Conservation (phyloP, 2,113 vertebrate species). For the Tupaia chinensis region DNA sequence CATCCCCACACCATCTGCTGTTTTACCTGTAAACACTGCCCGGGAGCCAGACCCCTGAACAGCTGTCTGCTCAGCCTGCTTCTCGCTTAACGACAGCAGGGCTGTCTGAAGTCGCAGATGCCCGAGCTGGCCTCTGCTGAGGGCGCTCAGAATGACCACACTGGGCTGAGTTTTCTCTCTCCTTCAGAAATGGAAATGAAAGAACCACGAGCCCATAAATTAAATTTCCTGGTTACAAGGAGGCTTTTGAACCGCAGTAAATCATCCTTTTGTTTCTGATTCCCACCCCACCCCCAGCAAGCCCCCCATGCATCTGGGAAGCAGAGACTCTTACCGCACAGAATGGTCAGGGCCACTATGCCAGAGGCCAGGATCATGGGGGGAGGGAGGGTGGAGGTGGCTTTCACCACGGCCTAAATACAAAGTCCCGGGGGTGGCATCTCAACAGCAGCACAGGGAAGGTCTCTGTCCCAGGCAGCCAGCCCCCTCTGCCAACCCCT, state of each 20-base stretch:
- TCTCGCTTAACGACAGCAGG: background rate
- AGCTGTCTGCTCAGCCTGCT: slow-evolving; percentile 43
- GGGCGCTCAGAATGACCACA: background rate
- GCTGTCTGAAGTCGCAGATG: slow-evolving; percentile 32
- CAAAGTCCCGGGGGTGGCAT: background rate
- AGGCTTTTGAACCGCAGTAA: slow-evolving; percentile 71
- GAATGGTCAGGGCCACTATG: background rate
- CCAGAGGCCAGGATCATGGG: background rate
- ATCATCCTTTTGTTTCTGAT: slow-evolving; percentile 65
- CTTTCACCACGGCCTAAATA: background rate
- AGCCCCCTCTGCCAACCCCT: background rate
- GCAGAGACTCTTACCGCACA: slow-evolving; percentile 53
- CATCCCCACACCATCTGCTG: background rate
- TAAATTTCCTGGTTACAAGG: slow-evolving; percentile 72
- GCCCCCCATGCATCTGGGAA: slow-evolving; percentile 62
- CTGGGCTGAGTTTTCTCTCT: background rate
- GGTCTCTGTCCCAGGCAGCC: background rate
- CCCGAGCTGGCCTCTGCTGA: background rate
- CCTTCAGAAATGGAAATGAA: slow-evolving; percentile 62
- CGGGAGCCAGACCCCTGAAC: background rate
- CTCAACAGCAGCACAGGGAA: background rate
- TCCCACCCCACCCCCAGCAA: slow-evolving; percentile 28
- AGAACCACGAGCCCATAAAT: slow-evolving; percentile 72
- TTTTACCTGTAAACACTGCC: slow-evolving; percentile 61
- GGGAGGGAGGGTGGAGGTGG: background rate